These are phyloP conservation scores for Nipponacmea schrenckii DNA, from an alignment of 2,888 invertebrate species.

Conservation along the genomic window DNA sequence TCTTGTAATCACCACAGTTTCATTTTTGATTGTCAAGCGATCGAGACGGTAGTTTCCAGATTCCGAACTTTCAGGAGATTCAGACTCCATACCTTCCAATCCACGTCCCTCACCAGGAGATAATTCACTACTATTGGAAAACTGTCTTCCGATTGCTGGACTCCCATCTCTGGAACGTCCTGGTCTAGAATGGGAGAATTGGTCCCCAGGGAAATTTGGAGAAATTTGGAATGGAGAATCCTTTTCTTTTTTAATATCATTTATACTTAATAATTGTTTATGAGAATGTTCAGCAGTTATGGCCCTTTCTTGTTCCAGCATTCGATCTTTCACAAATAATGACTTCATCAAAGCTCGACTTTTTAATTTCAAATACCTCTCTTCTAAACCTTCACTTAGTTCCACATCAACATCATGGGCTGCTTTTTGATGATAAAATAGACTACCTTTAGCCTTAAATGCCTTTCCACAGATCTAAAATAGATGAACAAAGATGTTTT, in stretches of 20 bases:
- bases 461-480: constrained; percentile 59
- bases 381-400: constrained; percentile 61
- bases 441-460: constrained; percentile 62
- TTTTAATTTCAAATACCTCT: constrained; percentile 55
- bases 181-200: background rate
- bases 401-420: constrained; percentile 59
- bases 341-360: constrained; percentile 40
- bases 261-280: background rate
- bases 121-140: constrained; percentile 20
- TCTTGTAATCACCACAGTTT: constrained; percentile 47
- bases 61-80: background rate
- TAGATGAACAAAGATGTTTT: background rate
- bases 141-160: constrained; percentile 16
- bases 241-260: background rate
- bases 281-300: constrained; percentile 9
- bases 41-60: background rate
- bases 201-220: background rate
- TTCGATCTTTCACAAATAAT: constrained; percentile 23
- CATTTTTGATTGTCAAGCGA: constrained; percentile 14
- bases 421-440: constrained; percentile 61
- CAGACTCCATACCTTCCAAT: background rate
- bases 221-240: constrained; percentile 7
- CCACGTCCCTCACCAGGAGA: constrained; percentile 18
- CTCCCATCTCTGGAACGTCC: constrained; percentile 9
- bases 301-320: constrained; percentile 18